Percentiles rank a stretch among this genome's conserved stretches.
Conservation (phyloP, 2,113 vertebrate genomes). For the Tenebrosternarchus preto region DNA sequence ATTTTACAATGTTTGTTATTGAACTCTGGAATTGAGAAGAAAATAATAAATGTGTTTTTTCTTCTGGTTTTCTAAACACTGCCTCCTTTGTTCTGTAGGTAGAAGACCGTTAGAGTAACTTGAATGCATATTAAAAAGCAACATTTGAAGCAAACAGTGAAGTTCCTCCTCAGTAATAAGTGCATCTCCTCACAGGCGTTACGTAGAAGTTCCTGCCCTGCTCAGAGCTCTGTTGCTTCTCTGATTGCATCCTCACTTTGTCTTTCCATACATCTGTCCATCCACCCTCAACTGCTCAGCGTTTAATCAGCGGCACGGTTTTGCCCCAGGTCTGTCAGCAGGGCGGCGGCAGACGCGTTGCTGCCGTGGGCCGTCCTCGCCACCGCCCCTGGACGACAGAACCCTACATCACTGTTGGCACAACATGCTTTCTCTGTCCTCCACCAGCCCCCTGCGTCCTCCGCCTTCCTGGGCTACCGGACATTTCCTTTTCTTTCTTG, state of each 20-base stretch:
- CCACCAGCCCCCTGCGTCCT: constrained; percentile 51
- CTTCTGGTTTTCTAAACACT: constrained; percentile 50
- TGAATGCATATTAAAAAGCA: constrained; percentile 17
- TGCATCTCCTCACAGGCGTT: constrained; percentile 21
- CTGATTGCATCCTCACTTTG: constrained; percentile 44
- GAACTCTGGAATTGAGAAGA: constrained; percentile 15
- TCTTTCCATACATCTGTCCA: constrained; percentile 58
- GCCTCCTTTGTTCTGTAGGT: constrained; percentile 23
- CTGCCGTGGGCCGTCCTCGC: constrained; percentile 61
- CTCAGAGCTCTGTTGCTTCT: constrained; percentile 14
- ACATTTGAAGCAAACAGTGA: background rate
- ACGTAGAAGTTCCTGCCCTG: constrained; percentile 23
- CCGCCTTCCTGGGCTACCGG: constrained; percentile 67
- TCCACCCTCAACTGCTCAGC: constrained; percentile 64
- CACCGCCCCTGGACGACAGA: constrained; percentile 70
- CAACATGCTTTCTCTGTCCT: constrained; percentile 56
- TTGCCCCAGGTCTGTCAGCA: constrained; percentile 70
- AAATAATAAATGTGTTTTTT: constrained; percentile 64
- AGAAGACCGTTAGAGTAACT: background rate
- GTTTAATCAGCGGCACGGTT: constrained; percentile 78
- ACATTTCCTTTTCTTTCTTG: constrained; percentile 70
- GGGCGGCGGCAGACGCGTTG: constrained; percentile 56
- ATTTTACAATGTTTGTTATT: constrained; percentile 43
- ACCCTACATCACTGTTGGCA: constrained; percentile 60
- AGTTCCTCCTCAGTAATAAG: background rate